phyloP scores from a whole-genome alignment of 2,797 vertebrate species.

The Sphenopsis melanotis region DNA sequence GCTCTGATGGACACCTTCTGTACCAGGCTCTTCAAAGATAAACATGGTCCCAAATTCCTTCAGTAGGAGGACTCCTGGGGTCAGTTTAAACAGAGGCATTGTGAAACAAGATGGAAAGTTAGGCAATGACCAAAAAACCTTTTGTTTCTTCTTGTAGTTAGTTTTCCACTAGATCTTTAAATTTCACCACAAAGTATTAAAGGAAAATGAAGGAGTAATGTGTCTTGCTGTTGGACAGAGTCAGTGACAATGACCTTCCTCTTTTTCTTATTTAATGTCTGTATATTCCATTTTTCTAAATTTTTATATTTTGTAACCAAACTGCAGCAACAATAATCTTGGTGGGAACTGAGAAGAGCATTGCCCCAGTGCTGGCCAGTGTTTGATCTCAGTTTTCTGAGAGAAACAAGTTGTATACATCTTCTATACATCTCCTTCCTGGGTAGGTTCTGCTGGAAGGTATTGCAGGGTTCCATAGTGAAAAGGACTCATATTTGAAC shows the following conservation, averaged over 20 bases:
- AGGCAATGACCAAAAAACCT: neutral
- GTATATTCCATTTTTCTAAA: neutral
- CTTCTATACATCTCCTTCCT: neutral
- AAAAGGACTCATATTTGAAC: neutral
- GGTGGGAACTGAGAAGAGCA: neutral
- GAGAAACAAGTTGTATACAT: neutral
- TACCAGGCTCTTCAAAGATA: neutral
- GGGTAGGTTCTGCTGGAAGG: neutral
- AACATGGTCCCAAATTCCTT: neutral
- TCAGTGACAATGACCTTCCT: neutral
- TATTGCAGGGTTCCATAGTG: neutral
- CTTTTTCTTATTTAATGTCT: neutral
- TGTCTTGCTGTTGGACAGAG: neutral
- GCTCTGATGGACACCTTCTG: neutral
- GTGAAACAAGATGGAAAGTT: neutral
- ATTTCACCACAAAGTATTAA: neutral
- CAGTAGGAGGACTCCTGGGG: fast-evolving
- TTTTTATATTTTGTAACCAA: neutral
- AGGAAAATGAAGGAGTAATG: neutral
- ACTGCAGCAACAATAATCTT: neutral
- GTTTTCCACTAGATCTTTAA: neutral
- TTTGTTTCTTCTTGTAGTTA: neutral
- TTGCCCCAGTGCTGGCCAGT: neutral
- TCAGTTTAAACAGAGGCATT: neutral
- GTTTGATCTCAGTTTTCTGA: neutral